Evolutionary conservation across 2,113 vertebrate genomes (phyloP).

Genomic region (Malurus melanocephalus): DNA sequence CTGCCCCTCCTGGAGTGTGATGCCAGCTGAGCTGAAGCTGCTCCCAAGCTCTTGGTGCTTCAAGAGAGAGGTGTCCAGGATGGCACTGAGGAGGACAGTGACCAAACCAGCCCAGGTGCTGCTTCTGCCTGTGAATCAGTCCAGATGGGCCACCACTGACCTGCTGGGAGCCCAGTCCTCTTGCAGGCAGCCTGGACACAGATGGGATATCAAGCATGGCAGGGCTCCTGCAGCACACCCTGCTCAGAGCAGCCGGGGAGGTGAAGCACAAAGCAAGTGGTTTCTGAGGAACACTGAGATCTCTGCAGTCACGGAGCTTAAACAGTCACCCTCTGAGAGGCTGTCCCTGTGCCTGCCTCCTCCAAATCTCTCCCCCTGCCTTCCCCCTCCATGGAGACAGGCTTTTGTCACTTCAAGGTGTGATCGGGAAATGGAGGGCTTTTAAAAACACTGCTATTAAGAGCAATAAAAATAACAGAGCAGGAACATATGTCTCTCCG

Average conservation of each 20-base stretch:
- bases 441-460: constrained; percentile 40
- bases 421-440: constrained; percentile 11
- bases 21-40: background rate
- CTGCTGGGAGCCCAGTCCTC: background rate
- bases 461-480: constrained; percentile 48
- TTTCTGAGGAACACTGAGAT: background rate
- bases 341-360: background rate
- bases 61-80: background rate
- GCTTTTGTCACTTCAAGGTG: constrained; percentile 18
- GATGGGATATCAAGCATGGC: background rate
- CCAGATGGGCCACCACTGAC: background rate
- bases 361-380: background rate
- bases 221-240: background rate
- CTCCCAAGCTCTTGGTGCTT: background rate
- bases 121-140: background rate
- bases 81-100: background rate
- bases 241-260: background rate
- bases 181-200: background rate
- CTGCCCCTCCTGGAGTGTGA: rapidly evolving
- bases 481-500: constrained; percentile 25
- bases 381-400: rapidly evolving
- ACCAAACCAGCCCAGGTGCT: background rate
- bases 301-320: background rate
- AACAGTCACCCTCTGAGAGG: background rate
- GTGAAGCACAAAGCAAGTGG: background rate